A percentile compares a stretch with the other conserved stretches of the same genome.
Conservation (phyloP, 2,888 invertebrate genomes). For the Ischnura elegans region DNA sequence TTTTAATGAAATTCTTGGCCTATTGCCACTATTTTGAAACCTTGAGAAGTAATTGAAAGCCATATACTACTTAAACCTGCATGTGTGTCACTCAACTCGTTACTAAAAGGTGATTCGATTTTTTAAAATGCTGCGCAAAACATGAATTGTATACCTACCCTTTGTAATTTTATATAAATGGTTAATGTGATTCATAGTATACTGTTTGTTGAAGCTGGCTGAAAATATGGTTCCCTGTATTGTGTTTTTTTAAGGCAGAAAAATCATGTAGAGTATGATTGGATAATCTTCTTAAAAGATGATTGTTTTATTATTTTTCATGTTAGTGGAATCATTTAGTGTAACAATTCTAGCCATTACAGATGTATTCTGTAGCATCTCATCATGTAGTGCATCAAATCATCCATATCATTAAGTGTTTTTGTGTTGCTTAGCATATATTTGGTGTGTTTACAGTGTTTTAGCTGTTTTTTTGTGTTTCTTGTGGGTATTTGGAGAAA, state of each 20-base stretch:
- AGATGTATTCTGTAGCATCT: not conserved
- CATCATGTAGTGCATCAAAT: not conserved
- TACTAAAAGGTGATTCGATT: not conserved
- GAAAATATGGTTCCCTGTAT: not conserved
- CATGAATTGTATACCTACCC: not conserved
- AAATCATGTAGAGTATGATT: not conserved
- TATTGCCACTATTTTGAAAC: not conserved
- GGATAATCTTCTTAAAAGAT: not conserved
- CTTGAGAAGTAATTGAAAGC: not conserved
- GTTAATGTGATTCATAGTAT: not conserved
- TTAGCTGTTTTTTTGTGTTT: not conserved
- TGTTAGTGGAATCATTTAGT: not conserved
- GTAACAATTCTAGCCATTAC: not conserved
- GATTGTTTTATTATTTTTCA: not conserved
- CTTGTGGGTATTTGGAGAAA: not conserved
- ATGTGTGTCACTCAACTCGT: not conserved
- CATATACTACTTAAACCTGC: not conserved
- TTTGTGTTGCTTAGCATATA: not conserved
- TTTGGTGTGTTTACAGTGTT: not conserved
- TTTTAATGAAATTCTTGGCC: not conserved
- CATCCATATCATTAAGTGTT: not conserved
- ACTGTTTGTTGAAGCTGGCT: not conserved
- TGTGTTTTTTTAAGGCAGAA: not conserved
- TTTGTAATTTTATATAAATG: constrained; percentile 38
- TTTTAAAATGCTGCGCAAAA: not conserved